Evolutionary conservation across 1,140 invertebrate species (phyloP).

Genomic region (Oreohelix idahoensis): DNA sequence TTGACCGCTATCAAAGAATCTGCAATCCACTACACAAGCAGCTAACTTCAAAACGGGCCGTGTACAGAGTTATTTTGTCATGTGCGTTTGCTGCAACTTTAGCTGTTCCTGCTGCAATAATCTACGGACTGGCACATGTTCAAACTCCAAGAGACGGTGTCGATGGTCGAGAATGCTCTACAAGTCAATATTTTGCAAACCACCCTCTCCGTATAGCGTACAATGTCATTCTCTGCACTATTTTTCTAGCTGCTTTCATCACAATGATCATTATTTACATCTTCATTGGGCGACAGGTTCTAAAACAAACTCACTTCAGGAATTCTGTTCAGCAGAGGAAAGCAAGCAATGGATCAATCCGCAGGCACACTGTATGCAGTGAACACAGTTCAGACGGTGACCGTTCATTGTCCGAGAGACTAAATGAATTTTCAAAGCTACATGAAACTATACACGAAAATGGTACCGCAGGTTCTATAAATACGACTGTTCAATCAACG

Average conservation of each 20-base stretch:
- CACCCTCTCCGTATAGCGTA: conserved; percentile 46
- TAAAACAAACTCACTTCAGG: conserved; percentile 49
- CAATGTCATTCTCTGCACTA: conserved; percentile 32
- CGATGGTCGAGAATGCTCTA: conserved; percentile 54
- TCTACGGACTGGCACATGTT: conserved; percentile 52
- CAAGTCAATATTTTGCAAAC: conserved; percentile 43
- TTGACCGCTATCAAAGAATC: conserved; percentile 58
- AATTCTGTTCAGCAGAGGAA: conserved; percentile 38
- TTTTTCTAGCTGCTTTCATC: conserved; percentile 49
- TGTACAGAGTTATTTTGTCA: conserved; percentile 35
- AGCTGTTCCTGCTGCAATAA: conserved; percentile 54
- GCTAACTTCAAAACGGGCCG: conserved; percentile 35
- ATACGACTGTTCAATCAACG: background rate
- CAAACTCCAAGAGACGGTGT: conserved; percentile 44
- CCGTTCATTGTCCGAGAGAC: conserved; percentile 31
- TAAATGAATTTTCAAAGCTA: conserved; percentile 40
- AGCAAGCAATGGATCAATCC: conserved; percentile 18
- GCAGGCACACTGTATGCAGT: conserved; percentile 29
- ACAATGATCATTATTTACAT: conserved; percentile 50
- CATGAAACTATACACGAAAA: conserved; percentile 23
- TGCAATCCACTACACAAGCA: conserved; percentile 53
- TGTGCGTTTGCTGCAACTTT: conserved; percentile 46
- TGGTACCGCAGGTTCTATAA: background rate
- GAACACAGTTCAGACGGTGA: conserved; percentile 42
- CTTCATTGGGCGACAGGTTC: conserved; percentile 49